These are phyloP conservation scores for Emys orbicularis DNA, from an alignment of 2,797 vertebrate genomes.

Conservation along the genomic window DNA sequence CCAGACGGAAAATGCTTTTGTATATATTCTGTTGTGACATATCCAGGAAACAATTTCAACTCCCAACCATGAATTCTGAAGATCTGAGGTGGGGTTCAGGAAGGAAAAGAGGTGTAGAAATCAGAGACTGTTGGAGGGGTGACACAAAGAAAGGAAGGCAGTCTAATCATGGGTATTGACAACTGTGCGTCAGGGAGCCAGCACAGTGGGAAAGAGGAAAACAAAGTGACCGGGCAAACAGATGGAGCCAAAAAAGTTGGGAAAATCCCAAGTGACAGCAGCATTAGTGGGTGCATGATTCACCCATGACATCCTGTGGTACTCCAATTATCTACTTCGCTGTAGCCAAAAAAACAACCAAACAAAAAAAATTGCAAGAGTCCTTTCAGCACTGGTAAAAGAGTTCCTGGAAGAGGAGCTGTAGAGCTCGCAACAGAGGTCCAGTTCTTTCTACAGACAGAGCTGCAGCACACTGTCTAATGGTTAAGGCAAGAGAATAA, in stretches of 20 bases:
- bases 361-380: too few species aligned
- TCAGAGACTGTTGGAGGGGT: neutral
- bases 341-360: too few species aligned
- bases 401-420: constrained; percentile 12
- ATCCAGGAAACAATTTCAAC: constrained; percentile 36
- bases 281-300: constrained; percentile 34
- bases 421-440: neutral
- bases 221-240: constrained; percentile 53
- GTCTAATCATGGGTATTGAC: neutral
- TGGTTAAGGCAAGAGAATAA: neutral
- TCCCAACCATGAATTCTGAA: constrained; percentile 7
- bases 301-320: neutral
- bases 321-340: too few species aligned
- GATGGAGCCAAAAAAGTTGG: constrained; percentile 48
- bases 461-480: neutral
- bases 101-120: constrained; percentile 46
- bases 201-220: constrained; percentile 36
- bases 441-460: neutral
- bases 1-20: constrained; percentile 45
- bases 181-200: constrained; percentile 24
- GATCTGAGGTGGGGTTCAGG: neutral
- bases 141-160: neutral
- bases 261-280: constrained; percentile 22
- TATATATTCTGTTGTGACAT: constrained; percentile 41
- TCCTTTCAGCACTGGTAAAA: neutral